Evolutionary conservation across 2,113 vertebrate species (phyloP).

Genomic region (Thalassarche chlororhynchos): DNA sequence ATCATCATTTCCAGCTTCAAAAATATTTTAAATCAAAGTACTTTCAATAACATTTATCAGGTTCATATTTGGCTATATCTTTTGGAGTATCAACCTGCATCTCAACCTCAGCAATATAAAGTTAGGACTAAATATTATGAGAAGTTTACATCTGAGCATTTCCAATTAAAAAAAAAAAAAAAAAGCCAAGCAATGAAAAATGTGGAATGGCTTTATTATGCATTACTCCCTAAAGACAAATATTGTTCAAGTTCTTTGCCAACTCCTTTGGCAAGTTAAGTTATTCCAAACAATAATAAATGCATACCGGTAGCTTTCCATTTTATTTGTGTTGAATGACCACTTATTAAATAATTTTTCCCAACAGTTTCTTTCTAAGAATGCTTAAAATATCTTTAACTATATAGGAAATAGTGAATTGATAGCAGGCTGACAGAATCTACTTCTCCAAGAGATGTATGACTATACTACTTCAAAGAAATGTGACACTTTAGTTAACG

Average conservation of each 20-base stretch:
- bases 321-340: background rate
- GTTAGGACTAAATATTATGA: background rate
- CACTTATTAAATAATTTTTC: background rate
- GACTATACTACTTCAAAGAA: background rate
- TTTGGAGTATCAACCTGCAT: background rate
- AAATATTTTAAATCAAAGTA: background rate
- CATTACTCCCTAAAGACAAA: slow-evolving; percentile 30
- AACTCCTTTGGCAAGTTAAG: background rate
- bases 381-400: background rate
- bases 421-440: background rate
- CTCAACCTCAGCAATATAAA: background rate
- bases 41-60: background rate
- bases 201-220: background rate
- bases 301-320: background rate
- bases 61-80: background rate
- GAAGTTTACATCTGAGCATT: background rate
- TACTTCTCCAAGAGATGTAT: background rate
- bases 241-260: background rate
- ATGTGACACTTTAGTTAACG: background rate
- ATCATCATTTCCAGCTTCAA: background rate
- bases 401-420: background rate
- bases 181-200: background rate
- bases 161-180: background rate
- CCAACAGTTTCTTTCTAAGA: background rate
- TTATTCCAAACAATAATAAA: slow-evolving; percentile 30